Conservation (phyloP, 2,113 vertebrate species). For the Sardina pilchardus region DNA sequence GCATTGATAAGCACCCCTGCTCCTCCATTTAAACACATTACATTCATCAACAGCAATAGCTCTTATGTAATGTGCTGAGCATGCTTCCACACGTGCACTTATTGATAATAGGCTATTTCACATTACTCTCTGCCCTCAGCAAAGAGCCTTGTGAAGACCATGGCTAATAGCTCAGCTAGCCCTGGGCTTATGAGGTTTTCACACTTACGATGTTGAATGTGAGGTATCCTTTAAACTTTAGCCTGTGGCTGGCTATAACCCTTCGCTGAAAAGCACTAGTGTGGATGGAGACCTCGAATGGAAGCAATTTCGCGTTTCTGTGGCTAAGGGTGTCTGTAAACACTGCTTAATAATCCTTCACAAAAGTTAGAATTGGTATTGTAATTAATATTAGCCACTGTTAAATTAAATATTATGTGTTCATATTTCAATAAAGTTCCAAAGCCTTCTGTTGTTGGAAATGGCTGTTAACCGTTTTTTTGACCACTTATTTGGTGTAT, state of each 20-base stretch:
- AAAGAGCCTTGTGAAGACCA: background rate
- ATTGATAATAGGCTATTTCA: background rate
- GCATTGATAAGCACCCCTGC: too few species aligned
- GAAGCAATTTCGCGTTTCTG: background rate
- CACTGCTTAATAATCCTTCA: background rate
- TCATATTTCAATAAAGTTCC: background rate
- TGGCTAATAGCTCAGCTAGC: background rate
- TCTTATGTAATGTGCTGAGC: background rate
- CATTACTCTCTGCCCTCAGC: background rate
- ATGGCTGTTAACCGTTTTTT: background rate
- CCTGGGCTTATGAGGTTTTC: background rate
- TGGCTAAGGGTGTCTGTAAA: background rate
- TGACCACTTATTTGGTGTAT: background rate
- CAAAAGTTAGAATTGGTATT: background rate
- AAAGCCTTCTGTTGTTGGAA: background rate
- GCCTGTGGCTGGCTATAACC: background rate
- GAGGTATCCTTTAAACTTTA: background rate
- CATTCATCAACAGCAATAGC: too few species aligned
- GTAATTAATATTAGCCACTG: background rate
- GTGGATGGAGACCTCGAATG: background rate
- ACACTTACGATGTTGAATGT: background rate
- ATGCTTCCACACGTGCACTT: background rate
- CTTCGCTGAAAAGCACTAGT: background rate
- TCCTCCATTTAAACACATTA: too few species aligned
- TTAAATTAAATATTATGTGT: background rate